Evolutionary conservation across 1,140 invertebrate genomes (phyloP).

Genomic region (Hyposmocoma kahamanoa): DNA sequence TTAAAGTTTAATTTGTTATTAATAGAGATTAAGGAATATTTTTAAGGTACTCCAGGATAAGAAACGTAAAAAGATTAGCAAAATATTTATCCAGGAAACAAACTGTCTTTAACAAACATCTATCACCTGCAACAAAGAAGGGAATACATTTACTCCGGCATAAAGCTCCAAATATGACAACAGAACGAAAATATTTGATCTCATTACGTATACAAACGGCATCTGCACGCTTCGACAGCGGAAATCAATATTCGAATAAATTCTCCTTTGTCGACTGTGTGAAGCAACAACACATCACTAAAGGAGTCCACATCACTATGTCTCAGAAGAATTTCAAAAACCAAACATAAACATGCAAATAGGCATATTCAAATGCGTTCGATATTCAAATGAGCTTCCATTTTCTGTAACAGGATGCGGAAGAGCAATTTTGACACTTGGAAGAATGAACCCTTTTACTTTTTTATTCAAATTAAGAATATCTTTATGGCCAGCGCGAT

Average conservation of each 20-base stretch:
- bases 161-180: constrained; percentile 60
- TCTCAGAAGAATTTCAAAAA: constrained; percentile 21
- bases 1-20: too few species aligned
- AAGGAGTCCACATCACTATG: neutral
- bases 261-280: constrained; percentile 39
- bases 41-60: too few species aligned
- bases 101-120: constrained; percentile 22
- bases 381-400: constrained; percentile 62
- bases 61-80: too few species aligned
- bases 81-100: neutral
- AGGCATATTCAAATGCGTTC: constrained; percentile 35
- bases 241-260: constrained; percentile 38
- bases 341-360: constrained; percentile 54
- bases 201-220: constrained; percentile 59
- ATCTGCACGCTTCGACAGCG: constrained; percentile 26
- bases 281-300: constrained; percentile 47
- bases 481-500: constrained; percentile 35
- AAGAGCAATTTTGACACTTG: constrained; percentile 71
- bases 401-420: constrained; percentile 45
- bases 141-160: constrained; percentile 39
- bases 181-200: constrained; percentile 66
- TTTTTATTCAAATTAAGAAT: constrained; percentile 61
- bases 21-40: too few species aligned
- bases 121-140: constrained; percentile 39
- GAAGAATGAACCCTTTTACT: constrained; percentile 63